These are phyloP conservation scores for Catharus fuscescens DNA, from an alignment of 2,113 vertebrate genomes.

Conservation along the genomic window DNA sequence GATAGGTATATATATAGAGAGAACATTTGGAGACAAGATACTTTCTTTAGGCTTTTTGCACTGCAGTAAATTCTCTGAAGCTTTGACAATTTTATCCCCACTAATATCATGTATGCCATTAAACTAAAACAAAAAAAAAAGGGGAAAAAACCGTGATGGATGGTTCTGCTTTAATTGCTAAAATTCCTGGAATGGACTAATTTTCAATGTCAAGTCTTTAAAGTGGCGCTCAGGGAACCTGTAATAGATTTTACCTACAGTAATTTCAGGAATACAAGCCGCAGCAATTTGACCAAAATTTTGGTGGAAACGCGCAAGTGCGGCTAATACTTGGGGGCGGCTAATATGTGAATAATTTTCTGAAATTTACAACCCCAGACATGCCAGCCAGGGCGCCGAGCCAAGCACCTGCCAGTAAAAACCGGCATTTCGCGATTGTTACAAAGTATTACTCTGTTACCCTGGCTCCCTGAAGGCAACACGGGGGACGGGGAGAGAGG, in stretches of 20 bases:
- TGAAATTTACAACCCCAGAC: no score
- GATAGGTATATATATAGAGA: not conserved
- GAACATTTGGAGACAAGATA: not conserved
- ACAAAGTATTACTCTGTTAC: no score
- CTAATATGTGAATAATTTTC: no score
- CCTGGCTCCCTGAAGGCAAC: no score
- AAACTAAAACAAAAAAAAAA: not conserved
- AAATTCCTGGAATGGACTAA: not conserved
- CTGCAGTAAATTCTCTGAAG: not conserved
- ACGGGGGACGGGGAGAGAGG: no score
- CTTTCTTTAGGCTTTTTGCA: not conserved
- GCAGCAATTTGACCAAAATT: no score
- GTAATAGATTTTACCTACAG: not conserved
- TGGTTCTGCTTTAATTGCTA: not conserved
- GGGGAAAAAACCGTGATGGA: fast-evolving
- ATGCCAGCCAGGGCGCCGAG: no score
- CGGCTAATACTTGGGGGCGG: no score
- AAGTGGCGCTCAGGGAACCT: not conserved
- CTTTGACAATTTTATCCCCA: not conserved
- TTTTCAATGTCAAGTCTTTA: not conserved
- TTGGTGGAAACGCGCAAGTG: no score
- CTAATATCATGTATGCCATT: not conserved
- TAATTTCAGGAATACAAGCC: no score
- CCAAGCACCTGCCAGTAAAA: no score
- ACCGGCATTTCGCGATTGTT: no score